Conservation (phyloP, 2,113 vertebrate species). For the Malurus elegans region DNA sequence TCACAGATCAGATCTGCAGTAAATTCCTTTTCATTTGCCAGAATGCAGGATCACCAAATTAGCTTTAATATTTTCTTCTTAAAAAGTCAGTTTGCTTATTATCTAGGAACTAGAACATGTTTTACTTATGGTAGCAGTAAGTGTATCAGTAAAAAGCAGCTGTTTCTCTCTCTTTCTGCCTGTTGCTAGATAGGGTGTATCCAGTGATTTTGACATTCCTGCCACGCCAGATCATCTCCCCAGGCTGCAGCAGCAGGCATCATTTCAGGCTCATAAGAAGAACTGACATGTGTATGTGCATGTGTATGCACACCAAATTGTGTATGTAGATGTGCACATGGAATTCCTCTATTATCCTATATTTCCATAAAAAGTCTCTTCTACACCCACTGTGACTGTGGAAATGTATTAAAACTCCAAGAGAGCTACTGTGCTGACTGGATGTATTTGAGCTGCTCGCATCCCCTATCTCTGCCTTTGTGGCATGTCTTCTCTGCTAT, state of each 20-base stretch:
- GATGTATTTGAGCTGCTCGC: background rate
- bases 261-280: background rate
- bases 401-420: background rate
- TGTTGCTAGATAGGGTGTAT: background rate
- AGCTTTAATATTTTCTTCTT: background rate
- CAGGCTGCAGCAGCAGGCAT: background rate
- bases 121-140: background rate
- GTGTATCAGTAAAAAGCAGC: background rate
- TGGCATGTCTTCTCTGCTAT: background rate
- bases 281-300: background rate
- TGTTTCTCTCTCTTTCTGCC: background rate
- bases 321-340: background rate
- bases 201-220: constrained; percentile 8
- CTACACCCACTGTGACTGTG: background rate
- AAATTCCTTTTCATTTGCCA: background rate
- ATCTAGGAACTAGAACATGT: background rate
- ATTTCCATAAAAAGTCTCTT: background rate
- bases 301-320: background rate
- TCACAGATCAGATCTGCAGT: background rate
- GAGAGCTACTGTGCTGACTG: background rate
- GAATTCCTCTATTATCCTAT: background rate
- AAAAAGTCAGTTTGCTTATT: background rate
- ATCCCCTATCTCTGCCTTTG: background rate
- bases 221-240: background rate
- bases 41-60: background rate